phyloP scores from a whole-genome alignment of 2,797 vertebrate species.

The Halcyon smyrnensis region DNA sequence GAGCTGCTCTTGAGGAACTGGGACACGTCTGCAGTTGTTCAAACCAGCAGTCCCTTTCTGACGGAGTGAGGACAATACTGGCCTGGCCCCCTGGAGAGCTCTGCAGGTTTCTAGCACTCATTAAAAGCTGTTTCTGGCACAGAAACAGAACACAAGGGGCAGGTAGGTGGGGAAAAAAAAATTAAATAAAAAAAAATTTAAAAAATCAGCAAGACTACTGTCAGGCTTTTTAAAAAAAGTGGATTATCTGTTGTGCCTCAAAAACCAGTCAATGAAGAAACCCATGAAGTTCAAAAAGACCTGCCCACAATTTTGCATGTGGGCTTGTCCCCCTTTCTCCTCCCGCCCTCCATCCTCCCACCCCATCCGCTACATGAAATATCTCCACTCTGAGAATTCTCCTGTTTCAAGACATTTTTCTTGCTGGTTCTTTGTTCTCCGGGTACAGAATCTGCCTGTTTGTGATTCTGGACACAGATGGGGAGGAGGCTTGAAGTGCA shows the following conservation, averaged over 20 bases:
- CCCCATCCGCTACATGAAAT: neutral
- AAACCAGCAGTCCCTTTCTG: neutral
- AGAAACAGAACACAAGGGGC: neutral
- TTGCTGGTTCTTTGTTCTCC: neutral
- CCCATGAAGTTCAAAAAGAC: neutral
- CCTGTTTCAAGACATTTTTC: neutral
- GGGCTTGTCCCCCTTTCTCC: neutral
- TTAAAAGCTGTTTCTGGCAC: slow-evolving; percentile 48
- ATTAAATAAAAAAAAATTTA: neutral
- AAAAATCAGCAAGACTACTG: neutral
- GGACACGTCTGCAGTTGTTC: neutral
- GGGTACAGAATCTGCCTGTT: neutral
- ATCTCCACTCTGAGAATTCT: neutral
- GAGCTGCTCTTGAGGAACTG: neutral
- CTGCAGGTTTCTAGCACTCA: slow-evolving; percentile 46
- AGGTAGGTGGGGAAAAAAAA: neutral
- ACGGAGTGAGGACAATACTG: neutral
- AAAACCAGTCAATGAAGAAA: neutral
- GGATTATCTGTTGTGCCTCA: neutral
- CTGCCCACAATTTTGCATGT: neutral
- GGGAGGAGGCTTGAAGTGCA: neutral
- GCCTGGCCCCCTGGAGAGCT: neutral
- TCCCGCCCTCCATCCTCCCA: too few relatives aligned
- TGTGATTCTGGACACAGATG: neutral
- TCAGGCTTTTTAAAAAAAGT: neutral